Evolutionary conservation across 1,140 invertebrate species (phyloP), one percentile per base, ranked within the genome.

Genomic region (Panagrolaimus sp.): DNA sequence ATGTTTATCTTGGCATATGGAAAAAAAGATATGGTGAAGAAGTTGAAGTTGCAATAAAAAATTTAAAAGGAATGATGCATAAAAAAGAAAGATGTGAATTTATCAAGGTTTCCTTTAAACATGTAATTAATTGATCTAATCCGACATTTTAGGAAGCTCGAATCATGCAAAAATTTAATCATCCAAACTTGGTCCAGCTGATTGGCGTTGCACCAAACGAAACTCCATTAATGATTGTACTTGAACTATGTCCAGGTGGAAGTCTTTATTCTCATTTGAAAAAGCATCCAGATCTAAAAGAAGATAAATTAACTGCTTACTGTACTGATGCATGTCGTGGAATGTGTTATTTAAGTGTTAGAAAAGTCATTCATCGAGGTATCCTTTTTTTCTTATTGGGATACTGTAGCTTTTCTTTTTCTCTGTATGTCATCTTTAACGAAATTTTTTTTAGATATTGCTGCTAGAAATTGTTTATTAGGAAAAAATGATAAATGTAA

Each of bases 191-290:
- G 11, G 72, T 73, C 9, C 51, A 48, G 9, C 20, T 74, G 9
- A 47, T 68, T 13, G 73, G 73, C 0, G 74, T 74, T 5, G 73
- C 73, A 14, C 72, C 73, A 45, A 71, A 77, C 4, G 64, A 67
- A 62, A 48, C 67, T 45, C 64, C 68, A n/a, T 9, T 72, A 1
- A 64, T 72, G 69, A 66, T 72, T 48, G 27, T 72, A n/a, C 51
- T 72, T n/a, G 71, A 72, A 47, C 63, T 72, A 20, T 47, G 46
- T 14, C 47, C 71, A n/a, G 63, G 47, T 27, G 71, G 62, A 25
- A 20, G 27, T 20, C 20, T 72, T 1, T 31, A 71, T 11, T 63
- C 64, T 2, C 9, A 64, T 20, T 27, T 66, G 14, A 45, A 47
- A 44, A 44, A 51, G 25, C 9, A 72, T 31, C 44, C 2, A 38